Conservation (phyloP, 2,888 invertebrate genomes). For the Bombylius major region DNA sequence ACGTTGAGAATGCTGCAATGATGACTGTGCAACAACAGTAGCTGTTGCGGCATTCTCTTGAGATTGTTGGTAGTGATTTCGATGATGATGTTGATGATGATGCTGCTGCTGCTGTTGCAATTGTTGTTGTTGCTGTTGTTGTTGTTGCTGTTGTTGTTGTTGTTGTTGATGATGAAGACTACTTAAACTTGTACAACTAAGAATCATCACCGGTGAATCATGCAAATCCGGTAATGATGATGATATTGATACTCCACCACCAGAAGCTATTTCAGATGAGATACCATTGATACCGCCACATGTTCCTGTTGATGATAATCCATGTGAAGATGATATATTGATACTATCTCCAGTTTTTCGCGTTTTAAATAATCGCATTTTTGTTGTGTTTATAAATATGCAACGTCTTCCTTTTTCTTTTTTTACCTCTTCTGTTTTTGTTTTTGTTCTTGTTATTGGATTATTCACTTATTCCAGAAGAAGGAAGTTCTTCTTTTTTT, state of each 20-base stretch:
- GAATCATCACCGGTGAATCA: slow-evolving; percentile 35
- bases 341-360: slow-evolving; percentile 35
- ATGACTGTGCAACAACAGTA: not conserved
- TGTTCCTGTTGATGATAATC: not conserved
- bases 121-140: slow-evolving; percentile 10
- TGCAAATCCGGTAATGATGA: slow-evolving; percentile 35
- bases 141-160: slow-evolving; percentile 14
- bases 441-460: too few relatives aligned
- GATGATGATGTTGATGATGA: slow-evolving; percentile 17
- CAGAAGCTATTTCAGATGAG: not conserved
- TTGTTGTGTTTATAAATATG: not conserved
- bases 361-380: slow-evolving; percentile 35
- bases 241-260: slow-evolving; percentile 26
- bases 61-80: slow-evolving; percentile 11
- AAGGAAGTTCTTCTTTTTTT: too few relatives aligned
- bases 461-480: too few relatives aligned
- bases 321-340: slow-evolving; percentile 19
- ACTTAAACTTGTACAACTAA: slow-evolving; percentile 29
- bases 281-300: not conserved
- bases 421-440: too few relatives aligned
- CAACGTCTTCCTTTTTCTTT: too few relatives aligned
- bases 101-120: slow-evolving; percentile 21
- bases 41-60: not conserved
- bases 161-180: slow-evolving; percentile 16
- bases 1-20: not conserved